These are phyloP conservation scores for Conistra vaccinii DNA, from an alignment of 2,888 invertebrate genomes.

Conservation along the genomic window DNA sequence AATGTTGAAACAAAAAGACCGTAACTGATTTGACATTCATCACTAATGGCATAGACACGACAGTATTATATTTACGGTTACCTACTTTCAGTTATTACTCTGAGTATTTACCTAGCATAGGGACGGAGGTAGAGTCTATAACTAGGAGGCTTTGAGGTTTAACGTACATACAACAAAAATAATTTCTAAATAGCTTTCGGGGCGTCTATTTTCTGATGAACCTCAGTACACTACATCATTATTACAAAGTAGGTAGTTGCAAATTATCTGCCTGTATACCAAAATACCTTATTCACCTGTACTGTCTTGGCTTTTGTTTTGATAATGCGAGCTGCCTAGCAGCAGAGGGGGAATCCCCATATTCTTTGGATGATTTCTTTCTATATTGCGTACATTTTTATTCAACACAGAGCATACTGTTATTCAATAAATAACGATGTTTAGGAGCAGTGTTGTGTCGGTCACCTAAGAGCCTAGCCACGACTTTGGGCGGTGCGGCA, in stretches of 20 bases:
- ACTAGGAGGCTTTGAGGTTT: not conserved
- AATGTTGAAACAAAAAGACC: slow-evolving; percentile 14
- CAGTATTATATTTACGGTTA: not conserved
- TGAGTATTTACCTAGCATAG: not conserved
- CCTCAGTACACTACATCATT: not conserved
- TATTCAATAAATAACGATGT: not conserved
- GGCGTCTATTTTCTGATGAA: not conserved
- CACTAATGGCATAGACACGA: slow-evolving; percentile 7
- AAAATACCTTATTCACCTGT: not conserved
- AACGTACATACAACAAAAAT: not conserved
- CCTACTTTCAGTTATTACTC: too few species aligned
- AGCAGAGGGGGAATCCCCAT: not conserved
- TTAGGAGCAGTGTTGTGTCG: not conserved
- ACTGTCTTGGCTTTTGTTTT: not conserved
- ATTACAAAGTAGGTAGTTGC: not conserved
- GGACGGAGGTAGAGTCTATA: not conserved
- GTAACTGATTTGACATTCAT: not conserved
- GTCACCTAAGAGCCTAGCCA: too few species aligned
- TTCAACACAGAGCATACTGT: not conserved
- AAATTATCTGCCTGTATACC: not conserved
- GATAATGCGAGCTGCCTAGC: not conserved
- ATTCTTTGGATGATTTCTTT: not conserved
- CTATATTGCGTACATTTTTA: not conserved
- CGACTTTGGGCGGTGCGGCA: too few species aligned
- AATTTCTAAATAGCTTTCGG: not conserved